phyloP scores from a whole-genome alignment of 2,797 vertebrate genomes.

The Sebastes hubbsi region DNA sequence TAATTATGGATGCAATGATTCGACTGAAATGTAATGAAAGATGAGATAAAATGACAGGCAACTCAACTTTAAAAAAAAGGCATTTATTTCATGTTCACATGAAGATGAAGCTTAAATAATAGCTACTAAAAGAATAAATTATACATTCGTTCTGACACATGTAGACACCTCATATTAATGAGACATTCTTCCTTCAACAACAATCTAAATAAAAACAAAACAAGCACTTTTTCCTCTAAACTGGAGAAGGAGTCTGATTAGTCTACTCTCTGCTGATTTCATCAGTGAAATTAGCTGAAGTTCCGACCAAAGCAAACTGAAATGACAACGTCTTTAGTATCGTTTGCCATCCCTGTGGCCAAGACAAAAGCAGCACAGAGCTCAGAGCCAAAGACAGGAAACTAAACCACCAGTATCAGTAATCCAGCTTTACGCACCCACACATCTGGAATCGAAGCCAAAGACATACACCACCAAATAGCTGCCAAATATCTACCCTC shows the following conservation, averaged over 20 bases:
- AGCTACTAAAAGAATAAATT: slow-evolving; percentile 40
- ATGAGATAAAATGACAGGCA: slow-evolving; percentile 55
- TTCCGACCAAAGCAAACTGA: neutral
- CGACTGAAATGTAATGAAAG: neutral
- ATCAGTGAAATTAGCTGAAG: neutral
- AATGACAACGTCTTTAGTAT: neutral
- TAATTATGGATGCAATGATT: neutral
- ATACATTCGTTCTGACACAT: slow-evolving; percentile 29
- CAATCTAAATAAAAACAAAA: slow-evolving; percentile 9
- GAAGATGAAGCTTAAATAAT: slow-evolving; percentile 53
- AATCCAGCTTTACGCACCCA: neutral
- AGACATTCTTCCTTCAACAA: neutral
- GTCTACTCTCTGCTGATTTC: neutral
- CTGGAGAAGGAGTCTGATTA: neutral
- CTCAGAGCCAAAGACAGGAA: neutral
- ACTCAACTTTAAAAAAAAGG: slow-evolving; percentile 44
- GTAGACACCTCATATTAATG: neutral
- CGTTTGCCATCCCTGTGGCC: neutral
- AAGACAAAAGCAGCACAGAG: neutral
- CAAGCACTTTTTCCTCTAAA: neutral
- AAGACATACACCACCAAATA: slow-evolving; percentile 19
- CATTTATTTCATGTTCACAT: slow-evolving; percentile 75
- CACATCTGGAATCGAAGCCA: neutral
- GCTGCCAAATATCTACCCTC: neutral
- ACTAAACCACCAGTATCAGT: neutral